These are phyloP conservation scores for Microplitis manilae DNA, from an alignment of 2,888 invertebrate species.

Conservation along the genomic window DNA sequence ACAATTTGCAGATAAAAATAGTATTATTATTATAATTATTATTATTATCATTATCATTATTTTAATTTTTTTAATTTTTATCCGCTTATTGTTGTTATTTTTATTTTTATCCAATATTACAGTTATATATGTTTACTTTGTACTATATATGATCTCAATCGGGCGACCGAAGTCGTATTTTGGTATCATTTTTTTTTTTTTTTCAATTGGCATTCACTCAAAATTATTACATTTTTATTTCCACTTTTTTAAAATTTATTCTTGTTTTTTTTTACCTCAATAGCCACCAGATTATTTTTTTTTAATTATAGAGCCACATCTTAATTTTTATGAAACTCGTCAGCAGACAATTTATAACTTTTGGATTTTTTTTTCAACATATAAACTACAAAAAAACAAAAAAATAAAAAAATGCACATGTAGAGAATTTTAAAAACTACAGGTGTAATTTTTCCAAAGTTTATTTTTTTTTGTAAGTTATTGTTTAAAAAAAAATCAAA, in stretches of 20 bases:
- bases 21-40: not conserved
- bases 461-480: too few species aligned
- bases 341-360: too few species aligned
- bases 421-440: too few species aligned
- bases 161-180: slow-evolving; percentile 63
- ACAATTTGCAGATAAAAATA: slow-evolving; percentile 15
- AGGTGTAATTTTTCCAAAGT: too few species aligned
- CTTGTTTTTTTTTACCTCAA: not conserved
- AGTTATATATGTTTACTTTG: slow-evolving; percentile 71
- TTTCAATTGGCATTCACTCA: slow-evolving; percentile 27
- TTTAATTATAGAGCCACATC: too few species aligned
- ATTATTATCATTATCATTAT: not conserved
- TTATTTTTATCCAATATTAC: slow-evolving; percentile 66
- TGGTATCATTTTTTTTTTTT: slow-evolving; percentile 62
- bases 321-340: too few species aligned
- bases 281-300: not conserved
- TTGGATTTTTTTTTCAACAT: too few species aligned
- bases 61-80: not conserved
- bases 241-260: slow-evolving; percentile 25
- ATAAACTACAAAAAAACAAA: too few species aligned
- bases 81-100: slow-evolving; percentile 17
- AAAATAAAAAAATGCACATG: too few species aligned
- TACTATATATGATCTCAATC: slow-evolving; percentile 72
- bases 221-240: slow-evolving; percentile 20
- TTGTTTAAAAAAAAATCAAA: too few species aligned